Conservation (phyloP, 2,113 vertebrate genomes). For the Axis porcinus region DNA sequence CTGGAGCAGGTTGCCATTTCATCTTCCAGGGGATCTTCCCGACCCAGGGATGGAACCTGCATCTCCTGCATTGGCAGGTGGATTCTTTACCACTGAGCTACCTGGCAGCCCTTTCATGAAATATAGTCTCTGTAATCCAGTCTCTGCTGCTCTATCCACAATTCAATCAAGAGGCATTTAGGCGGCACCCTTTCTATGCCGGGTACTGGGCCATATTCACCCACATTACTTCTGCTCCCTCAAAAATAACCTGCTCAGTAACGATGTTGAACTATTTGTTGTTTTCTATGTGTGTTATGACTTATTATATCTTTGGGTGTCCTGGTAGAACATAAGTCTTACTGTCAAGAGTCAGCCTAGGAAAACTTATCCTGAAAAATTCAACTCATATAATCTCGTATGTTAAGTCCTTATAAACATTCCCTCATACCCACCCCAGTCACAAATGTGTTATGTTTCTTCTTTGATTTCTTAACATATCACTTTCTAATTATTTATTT, state of each 20-base stretch:
- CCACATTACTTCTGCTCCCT: background rate
- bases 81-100: background rate
- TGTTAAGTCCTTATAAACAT: background rate
- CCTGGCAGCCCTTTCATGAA: background rate
- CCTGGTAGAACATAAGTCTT: background rate
- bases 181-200: background rate
- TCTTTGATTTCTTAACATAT: background rate
- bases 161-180: background rate
- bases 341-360: background rate
- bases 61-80: background rate
- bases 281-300: background rate
- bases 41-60: background rate
- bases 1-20: background rate
- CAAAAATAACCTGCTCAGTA: background rate
- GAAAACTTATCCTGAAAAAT: background rate
- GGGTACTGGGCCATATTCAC: background rate
- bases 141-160: background rate
- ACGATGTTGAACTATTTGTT: background rate
- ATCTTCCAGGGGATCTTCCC: background rate
- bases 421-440: background rate
- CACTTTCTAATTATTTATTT: background rate
- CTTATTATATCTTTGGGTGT: background rate
- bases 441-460: background rate
- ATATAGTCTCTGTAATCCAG: background rate
- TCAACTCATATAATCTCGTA: background rate